Conservation (phyloP, 2,797 vertebrate species). For the Siniperca obscura region DNA sequence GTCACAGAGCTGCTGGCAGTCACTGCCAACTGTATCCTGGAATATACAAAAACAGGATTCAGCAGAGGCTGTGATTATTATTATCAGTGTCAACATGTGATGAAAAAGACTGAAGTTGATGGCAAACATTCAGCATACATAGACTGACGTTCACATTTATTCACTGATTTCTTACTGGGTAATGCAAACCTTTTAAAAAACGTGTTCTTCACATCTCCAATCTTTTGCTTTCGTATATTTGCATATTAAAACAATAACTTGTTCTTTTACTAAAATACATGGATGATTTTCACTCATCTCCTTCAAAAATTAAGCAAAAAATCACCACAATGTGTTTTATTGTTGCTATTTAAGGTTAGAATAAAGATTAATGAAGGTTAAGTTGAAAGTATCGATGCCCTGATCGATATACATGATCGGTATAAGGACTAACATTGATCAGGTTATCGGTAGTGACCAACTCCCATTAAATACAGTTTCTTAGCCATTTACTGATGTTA, state of each 20-base stretch:
- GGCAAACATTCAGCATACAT: neutral
- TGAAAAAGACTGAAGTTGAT: constrained; percentile 1
- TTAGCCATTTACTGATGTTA: neutral
- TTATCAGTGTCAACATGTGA: constrained; percentile 40
- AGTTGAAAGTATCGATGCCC: constrained; percentile 44
- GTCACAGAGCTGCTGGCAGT: constrained; percentile 76
- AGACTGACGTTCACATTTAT: neutral
- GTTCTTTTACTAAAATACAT: neutral
- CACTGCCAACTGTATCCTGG: constrained; percentile 61
- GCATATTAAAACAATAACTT: neutral
- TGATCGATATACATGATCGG: constrained; percentile 37
- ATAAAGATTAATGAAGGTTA: constrained; percentile 19
- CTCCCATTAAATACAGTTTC: neutral
- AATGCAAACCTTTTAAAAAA: neutral
- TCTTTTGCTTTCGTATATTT: neutral
- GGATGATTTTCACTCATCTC: neutral
- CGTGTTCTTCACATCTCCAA: neutral
- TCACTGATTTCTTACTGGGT: neutral
- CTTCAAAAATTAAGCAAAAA: neutral
- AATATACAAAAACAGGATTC: constrained; percentile 58
- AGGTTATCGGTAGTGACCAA: constrained; percentile 3
- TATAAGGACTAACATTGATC: constrained; percentile 47
- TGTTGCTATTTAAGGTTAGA: constrained; percentile 30
- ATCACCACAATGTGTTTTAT: neutral
- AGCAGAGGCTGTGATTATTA: constrained; percentile 32